These are phyloP conservation scores for Leptarthrus brevirostris DNA, from an alignment of 2,888 invertebrate genomes.

Conservation along the genomic window DNA sequence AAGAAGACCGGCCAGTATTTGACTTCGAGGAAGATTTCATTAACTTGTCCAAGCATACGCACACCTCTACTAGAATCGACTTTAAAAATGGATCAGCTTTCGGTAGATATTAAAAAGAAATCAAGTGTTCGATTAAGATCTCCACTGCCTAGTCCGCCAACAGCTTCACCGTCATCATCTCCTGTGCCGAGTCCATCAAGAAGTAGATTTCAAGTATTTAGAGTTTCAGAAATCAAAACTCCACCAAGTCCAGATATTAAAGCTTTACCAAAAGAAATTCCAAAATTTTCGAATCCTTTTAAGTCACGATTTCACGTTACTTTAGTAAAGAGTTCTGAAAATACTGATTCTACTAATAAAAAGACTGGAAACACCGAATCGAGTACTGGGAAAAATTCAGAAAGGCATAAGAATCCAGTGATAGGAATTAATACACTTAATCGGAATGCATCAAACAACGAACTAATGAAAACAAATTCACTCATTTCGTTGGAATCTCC, in stretches of 20 bases:
- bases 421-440: too few relatives aligned
- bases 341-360: not conserved
- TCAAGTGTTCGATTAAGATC: constrained; percentile 73
- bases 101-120: constrained; percentile 62
- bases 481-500: too few relatives aligned
- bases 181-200: constrained; percentile 72
- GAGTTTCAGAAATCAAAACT: constrained; percentile 60
- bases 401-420: too few relatives aligned
- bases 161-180: constrained; percentile 75
- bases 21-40: constrained; percentile 75
- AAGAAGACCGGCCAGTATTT: constrained; percentile 63
- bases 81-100: constrained; percentile 44
- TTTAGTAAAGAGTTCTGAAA: constrained; percentile 51
- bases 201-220: constrained; percentile 67
- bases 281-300: constrained; percentile 9
- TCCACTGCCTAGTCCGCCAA: constrained; percentile 74
- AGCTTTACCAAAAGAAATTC: constrained; percentile 2
- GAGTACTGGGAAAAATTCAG: not conserved
- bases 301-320: constrained; percentile 55
- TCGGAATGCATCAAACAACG: too few relatives aligned
- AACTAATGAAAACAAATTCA: too few relatives aligned
- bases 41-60: constrained; percentile 74
- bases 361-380: not conserved
- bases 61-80: constrained; percentile 49
- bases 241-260: constrained; percentile 42